Evolutionary conservation across 1,140 invertebrate species (phyloP).

Genomic region (Bombyx mandarina): DNA sequence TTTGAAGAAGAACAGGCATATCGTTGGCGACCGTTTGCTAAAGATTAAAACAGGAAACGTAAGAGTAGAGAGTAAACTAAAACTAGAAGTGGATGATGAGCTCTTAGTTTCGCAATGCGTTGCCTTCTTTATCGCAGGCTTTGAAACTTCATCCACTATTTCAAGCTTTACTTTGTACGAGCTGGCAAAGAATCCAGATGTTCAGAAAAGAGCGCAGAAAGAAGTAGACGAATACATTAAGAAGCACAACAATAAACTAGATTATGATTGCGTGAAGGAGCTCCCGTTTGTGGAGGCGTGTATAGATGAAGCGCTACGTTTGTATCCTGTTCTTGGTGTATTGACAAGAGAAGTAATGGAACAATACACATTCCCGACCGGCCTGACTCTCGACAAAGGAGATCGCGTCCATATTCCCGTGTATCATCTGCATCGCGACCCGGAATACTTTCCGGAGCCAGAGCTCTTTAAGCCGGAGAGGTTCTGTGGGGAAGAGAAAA

Average conservation of each 20-base stretch:
- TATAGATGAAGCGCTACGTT: conserved; percentile 35
- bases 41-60: too few relatives aligned
- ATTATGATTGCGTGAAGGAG: conserved; percentile 49
- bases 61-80: not conserved
- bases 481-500: too few relatives aligned
- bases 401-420: conserved; percentile 30
- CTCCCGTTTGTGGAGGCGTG: conserved; percentile 38
- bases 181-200: too few relatives aligned
- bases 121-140: too few relatives aligned
- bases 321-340: conserved; percentile 36
- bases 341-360: conserved; percentile 30
- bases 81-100: not conserved
- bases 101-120: too few relatives aligned
- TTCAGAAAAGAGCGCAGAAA: too few relatives aligned
- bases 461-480: too few relatives aligned
- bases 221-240: too few relatives aligned
- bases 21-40: conserved; percentile 16
- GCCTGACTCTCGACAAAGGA: conserved; percentile 26
- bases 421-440: conserved; percentile 48
- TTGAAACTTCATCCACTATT: too few relatives aligned
- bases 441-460: too few relatives aligned
- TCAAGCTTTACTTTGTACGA: too few relatives aligned
- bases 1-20: conserved; percentile 13
- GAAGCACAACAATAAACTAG: conserved; percentile 43
- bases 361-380: conserved; percentile 51